Conservation (phyloP, 2,113 vertebrate species). For the Mastomys coucha region DNA sequence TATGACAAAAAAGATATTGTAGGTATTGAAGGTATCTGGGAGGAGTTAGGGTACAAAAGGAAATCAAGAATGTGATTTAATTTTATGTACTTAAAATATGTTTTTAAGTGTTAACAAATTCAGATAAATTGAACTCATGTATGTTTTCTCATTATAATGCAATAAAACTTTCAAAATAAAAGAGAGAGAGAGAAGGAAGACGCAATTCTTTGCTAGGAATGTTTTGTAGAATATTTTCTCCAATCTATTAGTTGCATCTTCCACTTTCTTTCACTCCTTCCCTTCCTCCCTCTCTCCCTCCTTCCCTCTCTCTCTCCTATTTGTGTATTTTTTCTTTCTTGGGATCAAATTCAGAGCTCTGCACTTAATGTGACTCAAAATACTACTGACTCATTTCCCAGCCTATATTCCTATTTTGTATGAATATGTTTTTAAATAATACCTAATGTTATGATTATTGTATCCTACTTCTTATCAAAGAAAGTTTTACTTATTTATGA, state of each 20-base stretch:
- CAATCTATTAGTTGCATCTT: background rate
- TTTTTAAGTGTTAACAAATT: too few species aligned
- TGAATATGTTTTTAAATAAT: background rate
- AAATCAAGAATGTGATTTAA: too few species aligned
- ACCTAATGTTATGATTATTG: background rate
- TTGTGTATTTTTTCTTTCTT: background rate
- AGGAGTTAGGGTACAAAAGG: too few species aligned
- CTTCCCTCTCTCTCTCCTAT: rapidly evolving
- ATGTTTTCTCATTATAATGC: too few species aligned
- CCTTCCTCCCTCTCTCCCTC: background rate
- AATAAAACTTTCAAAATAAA: too few species aligned
- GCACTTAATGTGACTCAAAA: background rate
- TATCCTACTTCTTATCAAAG: background rate
- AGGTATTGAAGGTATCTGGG: too few species aligned
- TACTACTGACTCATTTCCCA: background rate
- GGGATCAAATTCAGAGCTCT: background rate
- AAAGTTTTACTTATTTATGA: constrained; percentile 17
- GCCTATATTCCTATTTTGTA: background rate
- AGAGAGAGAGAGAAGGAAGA: background rate
- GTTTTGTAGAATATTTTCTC: background rate
- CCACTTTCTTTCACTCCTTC: too few species aligned
- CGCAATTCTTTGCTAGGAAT: background rate
- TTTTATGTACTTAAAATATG: too few species aligned
- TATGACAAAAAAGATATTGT: too few species aligned
- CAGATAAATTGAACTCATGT: too few species aligned